Percentiles rank a stretch among this genome's conserved stretches.
Conservation (phyloP, 1,140 invertebrate genomes). For the Penaeus chinensis region DNA sequence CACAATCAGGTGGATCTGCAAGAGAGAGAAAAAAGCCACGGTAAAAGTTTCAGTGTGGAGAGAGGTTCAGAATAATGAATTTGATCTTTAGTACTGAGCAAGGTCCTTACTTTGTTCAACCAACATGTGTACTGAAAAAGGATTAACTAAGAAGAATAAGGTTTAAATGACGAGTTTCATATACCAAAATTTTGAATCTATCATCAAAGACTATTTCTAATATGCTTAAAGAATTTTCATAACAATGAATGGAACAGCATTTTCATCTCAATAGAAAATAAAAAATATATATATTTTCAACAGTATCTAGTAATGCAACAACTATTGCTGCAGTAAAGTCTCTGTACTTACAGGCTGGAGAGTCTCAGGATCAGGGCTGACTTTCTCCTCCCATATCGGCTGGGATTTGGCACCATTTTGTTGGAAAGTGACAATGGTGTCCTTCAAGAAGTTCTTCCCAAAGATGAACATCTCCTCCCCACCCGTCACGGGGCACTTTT, state of each 20-base stretch:
- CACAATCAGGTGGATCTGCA: conserved; percentile 93
- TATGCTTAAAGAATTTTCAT: not conserved
- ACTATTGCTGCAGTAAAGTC: not conserved
- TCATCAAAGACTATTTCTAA: not conserved
- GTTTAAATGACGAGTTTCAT: too few species aligned
- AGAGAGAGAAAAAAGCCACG: conserved; percentile 63
- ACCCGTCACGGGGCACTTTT: conserved; percentile 81
- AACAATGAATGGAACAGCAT: too few species aligned
- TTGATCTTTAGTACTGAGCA: not conserved
- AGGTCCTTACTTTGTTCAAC: not conserved
- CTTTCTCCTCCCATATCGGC: conserved; percentile 80
- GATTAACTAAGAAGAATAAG: too few species aligned
- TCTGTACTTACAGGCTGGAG: conserved; percentile 77
- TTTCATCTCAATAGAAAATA: not conserved
- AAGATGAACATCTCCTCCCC: conserved; percentile 93
- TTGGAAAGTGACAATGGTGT: conserved; percentile 89
- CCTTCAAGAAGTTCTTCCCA: conserved; percentile 96
- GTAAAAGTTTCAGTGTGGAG: conserved; percentile 33
- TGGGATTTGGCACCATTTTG: conserved; percentile 73
- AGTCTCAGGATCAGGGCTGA: conserved; percentile 85
- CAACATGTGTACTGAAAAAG: too few species aligned
- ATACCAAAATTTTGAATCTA: too few species aligned
- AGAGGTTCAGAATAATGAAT: conserved; percentile 15
- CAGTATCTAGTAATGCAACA: not conserved
- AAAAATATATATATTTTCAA: not conserved